These are phyloP conservation scores for Iguana delicatissima DNA, from an alignment of 2,797 vertebrate genomes.

Conservation along the genomic window DNA sequence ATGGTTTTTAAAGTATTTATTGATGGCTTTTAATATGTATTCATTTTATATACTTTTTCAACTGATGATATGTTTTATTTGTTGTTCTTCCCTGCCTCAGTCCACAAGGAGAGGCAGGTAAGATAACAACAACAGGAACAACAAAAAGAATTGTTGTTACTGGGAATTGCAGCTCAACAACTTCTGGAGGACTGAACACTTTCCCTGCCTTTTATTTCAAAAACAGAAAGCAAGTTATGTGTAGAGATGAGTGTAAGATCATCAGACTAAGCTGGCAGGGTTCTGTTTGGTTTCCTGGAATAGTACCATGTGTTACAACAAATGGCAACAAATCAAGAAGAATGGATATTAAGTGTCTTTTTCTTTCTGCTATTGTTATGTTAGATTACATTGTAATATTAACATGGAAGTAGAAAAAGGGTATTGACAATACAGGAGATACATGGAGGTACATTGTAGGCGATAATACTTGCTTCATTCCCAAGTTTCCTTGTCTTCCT, in stretches of 20 bases:
- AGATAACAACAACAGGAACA: too few species aligned
- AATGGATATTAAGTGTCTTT: neutral
- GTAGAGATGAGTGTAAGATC: neutral
- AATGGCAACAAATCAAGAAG: neutral
- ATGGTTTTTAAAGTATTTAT: neutral
- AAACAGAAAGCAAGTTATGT: too few species aligned
- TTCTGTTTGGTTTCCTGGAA: neutral
- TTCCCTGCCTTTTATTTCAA: too few species aligned
- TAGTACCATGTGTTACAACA: neutral
- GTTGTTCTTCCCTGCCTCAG: too few species aligned
- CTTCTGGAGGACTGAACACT: too few species aligned
- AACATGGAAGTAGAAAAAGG: neutral
- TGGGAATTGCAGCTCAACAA: too few species aligned
- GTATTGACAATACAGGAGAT: neutral
- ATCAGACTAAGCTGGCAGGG: neutral
- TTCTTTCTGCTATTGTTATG: neutral
- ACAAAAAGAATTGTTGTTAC: too few species aligned
- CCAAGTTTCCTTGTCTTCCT: neutral
- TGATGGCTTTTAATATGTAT: neutral
- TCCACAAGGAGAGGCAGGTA: too few species aligned
- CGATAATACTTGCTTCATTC: neutral
- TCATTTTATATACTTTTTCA: too few species aligned
- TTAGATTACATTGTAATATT: neutral
- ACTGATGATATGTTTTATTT: too few species aligned
- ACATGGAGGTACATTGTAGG: neutral